phyloP scores from a whole-genome alignment of 1,140 invertebrate genomes.

The Drosophila subpulchrella region DNA sequence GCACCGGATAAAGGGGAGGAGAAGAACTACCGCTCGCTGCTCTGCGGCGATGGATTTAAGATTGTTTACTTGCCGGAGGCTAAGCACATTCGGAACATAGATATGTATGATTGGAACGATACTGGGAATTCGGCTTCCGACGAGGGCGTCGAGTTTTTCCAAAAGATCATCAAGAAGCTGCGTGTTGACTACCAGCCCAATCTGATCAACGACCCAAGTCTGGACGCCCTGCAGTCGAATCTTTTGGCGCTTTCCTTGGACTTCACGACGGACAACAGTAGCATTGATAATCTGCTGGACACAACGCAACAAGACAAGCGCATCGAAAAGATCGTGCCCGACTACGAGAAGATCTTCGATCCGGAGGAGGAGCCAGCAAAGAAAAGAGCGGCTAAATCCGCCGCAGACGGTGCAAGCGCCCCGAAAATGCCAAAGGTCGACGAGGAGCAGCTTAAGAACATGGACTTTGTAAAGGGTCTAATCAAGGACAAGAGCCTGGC shows the following conservation, averaged over 20 bases:
- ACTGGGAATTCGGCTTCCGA: slow-evolving; percentile 52
- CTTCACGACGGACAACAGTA: slow-evolving; percentile 56
- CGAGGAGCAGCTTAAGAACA: slow-evolving; percentile 33
- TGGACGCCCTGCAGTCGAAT: slow-evolving; percentile 71
- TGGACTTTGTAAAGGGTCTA: slow-evolving; percentile 47
- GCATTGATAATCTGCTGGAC: slow-evolving; percentile 61
- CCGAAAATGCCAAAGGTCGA: slow-evolving; percentile 67
- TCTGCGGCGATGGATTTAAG: slow-evolving; percentile 78
- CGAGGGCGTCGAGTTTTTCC: slow-evolving; percentile 62
- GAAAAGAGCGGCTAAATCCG: slow-evolving; percentile 55
- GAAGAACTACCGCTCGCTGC: slow-evolving; percentile 50
- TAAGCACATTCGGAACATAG: slow-evolving; percentile 67
- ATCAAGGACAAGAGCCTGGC: slow-evolving; percentile 39
- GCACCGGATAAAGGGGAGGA: slow-evolving; percentile 30
- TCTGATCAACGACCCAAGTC: slow-evolving; percentile 69
- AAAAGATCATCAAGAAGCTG: slow-evolving; percentile 74
- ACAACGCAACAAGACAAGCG: slow-evolving; percentile 63
- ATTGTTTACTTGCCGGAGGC: slow-evolving; percentile 76
- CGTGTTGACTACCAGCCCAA: slow-evolving; percentile 73
- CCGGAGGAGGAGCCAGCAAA: slow-evolving; percentile 47
- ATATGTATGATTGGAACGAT: slow-evolving; percentile 72
- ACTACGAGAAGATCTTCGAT: slow-evolving; percentile 61
- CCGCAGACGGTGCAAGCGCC: slow-evolving; percentile 23
- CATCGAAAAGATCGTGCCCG: slow-evolving; percentile 61
- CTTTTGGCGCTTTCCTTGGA: slow-evolving; percentile 68